A percentile compares a stretch with the other conserved stretches of the same genome.
Conservation (phyloP, 2,888 invertebrate genomes). For the Drosophila siamana region DNA sequence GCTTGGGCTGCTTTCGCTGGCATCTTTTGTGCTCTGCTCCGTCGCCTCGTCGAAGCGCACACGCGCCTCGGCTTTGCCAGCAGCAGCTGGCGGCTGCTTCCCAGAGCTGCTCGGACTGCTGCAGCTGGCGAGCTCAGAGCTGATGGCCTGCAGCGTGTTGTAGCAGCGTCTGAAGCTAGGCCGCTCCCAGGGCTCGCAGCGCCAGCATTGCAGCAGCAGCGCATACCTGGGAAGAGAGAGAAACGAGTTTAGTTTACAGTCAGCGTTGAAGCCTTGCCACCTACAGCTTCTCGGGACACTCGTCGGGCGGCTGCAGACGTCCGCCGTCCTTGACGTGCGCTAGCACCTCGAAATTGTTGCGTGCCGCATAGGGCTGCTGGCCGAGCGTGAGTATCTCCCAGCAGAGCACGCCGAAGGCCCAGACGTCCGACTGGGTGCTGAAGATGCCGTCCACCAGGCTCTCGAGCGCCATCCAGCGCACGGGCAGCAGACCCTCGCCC, state of each 20-base stretch:
- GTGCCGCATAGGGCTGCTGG: constrained; percentile 97
- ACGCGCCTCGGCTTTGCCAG: constrained; percentile 40
- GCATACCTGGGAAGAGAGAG: constrained; percentile 89
- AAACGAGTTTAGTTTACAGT: not conserved
- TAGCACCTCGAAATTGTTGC: constrained; percentile 96
- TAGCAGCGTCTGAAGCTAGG: constrained; percentile 95
- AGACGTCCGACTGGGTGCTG: constrained; percentile 98
- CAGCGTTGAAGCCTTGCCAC: too few relatives aligned
- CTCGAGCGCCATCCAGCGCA: constrained; percentile 99
- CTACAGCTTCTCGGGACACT: constrained; percentile 93
- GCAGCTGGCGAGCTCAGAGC: constrained; percentile 65
- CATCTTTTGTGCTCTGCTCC: constrained; percentile 48
- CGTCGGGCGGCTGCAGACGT: constrained; percentile 91
- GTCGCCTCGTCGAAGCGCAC: constrained; percentile 63
- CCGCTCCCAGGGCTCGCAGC: constrained; percentile 91
- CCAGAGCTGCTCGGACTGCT: not conserved
- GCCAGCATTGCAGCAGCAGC: constrained; percentile 96
- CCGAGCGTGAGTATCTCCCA: constrained; percentile 99
- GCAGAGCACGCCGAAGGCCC: constrained; percentile 96
- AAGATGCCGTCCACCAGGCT: constrained; percentile 98
- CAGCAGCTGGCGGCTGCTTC: not conserved
- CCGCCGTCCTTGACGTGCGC: constrained; percentile 95
- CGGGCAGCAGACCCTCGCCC: constrained; percentile 95
- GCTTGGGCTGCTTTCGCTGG: not conserved
- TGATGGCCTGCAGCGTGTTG: constrained; percentile 84